Conservation (phyloP, 1,140 invertebrate species). For the Arctopsyche grandis region DNA sequence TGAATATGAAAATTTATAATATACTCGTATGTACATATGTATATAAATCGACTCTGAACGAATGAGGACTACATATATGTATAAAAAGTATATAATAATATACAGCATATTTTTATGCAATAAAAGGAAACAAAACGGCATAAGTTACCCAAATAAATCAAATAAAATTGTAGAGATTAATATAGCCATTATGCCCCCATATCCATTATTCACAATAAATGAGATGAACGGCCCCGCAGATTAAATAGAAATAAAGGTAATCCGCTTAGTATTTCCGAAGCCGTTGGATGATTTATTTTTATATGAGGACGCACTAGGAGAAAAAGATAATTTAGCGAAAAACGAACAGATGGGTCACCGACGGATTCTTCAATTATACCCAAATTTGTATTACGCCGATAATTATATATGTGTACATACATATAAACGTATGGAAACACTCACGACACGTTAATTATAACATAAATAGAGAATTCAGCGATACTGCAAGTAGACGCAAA, state of each 20-base stretch:
- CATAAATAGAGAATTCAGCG: no score
- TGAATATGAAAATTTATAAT: no score
- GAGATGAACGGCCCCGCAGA: constrained; percentile 35
- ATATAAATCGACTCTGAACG: no score
- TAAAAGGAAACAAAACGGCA: not conserved
- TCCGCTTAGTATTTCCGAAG: constrained; percentile 10
- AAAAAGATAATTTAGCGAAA: constrained; percentile 31
- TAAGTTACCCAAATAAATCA: not conserved
- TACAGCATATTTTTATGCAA: no score
- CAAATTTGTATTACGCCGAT: not conserved
- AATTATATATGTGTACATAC: no score
- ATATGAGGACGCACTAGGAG: not conserved
- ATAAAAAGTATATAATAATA: no score
- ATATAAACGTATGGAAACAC: no score
- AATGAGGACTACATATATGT: no score
- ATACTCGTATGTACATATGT: no score
- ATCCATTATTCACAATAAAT: constrained; percentile 29
- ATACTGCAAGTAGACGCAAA: no score
- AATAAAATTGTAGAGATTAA: constrained; percentile 9
- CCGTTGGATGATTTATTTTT: constrained; percentile 33
- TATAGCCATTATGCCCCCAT: not conserved
- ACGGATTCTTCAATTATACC: not conserved
- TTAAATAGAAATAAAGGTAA: constrained; percentile 42
- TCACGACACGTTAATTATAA: no score
- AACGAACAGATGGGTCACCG: constrained; percentile 23